Conservation (phyloP, 2,797 vertebrate genomes). For the Mormyrops attenuatus region DNA sequence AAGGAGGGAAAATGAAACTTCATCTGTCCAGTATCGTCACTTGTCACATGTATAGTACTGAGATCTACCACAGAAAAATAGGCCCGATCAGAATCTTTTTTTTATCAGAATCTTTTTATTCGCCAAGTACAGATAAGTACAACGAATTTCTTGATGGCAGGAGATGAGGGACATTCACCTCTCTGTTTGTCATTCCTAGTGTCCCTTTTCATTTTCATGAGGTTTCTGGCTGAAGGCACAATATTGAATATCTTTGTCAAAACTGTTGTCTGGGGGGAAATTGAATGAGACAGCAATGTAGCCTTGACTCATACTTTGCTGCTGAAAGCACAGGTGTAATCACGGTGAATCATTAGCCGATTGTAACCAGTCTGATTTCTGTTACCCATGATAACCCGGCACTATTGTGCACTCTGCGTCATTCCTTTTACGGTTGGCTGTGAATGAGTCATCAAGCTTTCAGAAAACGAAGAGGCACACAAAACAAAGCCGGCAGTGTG, state of each 20-base stretch:
- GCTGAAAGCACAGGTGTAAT: neutral
- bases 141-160: neutral
- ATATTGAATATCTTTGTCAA: neutral
- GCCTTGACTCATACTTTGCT: neutral
- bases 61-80: neutral
- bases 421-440: neutral
- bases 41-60: neutral
- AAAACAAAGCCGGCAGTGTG: neutral
- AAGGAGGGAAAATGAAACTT: neutral
- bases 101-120: too few species aligned
- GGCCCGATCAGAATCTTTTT: too few species aligned
- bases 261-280: neutral
- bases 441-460: neutral
- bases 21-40: neutral
- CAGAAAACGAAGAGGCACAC: neutral
- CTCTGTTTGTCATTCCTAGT: neutral
- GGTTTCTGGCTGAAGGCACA: neutral
- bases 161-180: neutral
- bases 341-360: conserved; percentile 8
- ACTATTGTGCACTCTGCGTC: neutral
- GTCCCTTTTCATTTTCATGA: neutral
- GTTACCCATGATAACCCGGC: neutral
- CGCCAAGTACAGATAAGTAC: too few species aligned
- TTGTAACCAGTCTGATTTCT: neutral
- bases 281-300: neutral